Conservation (phyloP, 35 echinoderm and acorn worm genomes). For the Patiria miniata region DNA sequence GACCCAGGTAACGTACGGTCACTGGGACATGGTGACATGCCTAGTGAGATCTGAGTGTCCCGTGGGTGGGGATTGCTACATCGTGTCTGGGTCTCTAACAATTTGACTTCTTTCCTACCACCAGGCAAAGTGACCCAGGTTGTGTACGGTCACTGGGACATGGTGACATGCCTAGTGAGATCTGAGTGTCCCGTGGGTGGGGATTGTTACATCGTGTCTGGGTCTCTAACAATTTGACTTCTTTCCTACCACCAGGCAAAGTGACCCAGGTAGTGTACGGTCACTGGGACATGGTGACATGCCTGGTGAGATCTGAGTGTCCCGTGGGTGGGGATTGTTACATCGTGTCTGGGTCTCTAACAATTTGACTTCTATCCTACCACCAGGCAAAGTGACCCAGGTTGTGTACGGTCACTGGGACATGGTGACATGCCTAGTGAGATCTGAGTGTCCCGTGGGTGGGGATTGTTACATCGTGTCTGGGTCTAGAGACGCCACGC, state of each 20-base stretch:
- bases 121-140: constrained; percentile 97
- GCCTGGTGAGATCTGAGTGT: constrained; percentile 92
- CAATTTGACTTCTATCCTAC: not conserved
- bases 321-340: constrained; percentile 97
- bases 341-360: constrained; percentile 69
- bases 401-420: constrained; percentile 99
- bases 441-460: constrained; percentile 96
- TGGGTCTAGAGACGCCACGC: constrained; percentile 93
- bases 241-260: constrained; percentile 68
- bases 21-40: constrained; percentile 98
- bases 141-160: constrained; percentile 99
- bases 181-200: constrained; percentile 97
- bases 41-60: constrained; percentile 94
- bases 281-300: constrained; percentile 98
- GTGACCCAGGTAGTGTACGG: constrained; percentile 98
- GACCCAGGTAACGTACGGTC: constrained; percentile 95
- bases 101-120: too few species aligned
- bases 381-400: constrained; percentile 93
- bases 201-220: constrained; percentile 96
- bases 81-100: too few species aligned
- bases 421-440: constrained; percentile 91
- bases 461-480: constrained; percentile 98
- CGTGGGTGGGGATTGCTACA: constrained; percentile 93
- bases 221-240: too few species aligned
- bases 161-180: constrained; percentile 89